Evolutionary conservation across 2,888 invertebrate species (phyloP), one percentile per base, ranked within the genome.

Genomic region (Synanthedon tipuliformis): DNA sequence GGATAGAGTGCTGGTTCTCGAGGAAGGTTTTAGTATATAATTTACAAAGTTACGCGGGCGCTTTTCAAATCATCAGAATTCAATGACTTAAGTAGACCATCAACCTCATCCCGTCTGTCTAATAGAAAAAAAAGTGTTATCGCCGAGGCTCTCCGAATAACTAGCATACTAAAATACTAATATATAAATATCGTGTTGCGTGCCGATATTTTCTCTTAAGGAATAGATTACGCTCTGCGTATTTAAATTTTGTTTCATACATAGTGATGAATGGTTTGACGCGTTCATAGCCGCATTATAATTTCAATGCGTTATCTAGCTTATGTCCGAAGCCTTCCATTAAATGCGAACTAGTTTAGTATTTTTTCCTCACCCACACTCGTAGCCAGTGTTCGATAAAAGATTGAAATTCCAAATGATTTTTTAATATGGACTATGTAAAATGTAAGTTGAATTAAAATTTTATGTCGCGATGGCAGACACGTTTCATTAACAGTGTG

Each of bases 221-320:
- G 34, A 34, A 8, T 10, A 34, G 34, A 34, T 34, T 34, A 34
- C 34, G 34, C 34, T 34, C 34, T 18, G 10, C 16, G 49, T 50
- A 34, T 34, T 34, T 72, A 78, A 69, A 78, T 79, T 56, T 57
- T 54, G 56, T 56, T 63, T 72, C 77, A 78, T 81, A 75, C 76
- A 80, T 81, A 80, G 64, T 69, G 61, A 69, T 72, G 68, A 60
- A 40, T 57, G 52, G 54, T 59, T 59, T 58, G 72, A 68, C 65
- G 64, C 64, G 64, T 64, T 69, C 64, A 63, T 66, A 34, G 68
- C 56, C 62, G 59, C 61, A 84, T 85, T 84, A 81, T 72, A 83
- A 82, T 82, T 81, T 80, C 77, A 80, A 81, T 72, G 61, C 57
- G 73, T 58, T 73, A 71, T 74, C 73, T 59, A 56, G 10, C 50